Conservation (phyloP, 2,113 vertebrate genomes). For the Fregata magnificens region DNA sequence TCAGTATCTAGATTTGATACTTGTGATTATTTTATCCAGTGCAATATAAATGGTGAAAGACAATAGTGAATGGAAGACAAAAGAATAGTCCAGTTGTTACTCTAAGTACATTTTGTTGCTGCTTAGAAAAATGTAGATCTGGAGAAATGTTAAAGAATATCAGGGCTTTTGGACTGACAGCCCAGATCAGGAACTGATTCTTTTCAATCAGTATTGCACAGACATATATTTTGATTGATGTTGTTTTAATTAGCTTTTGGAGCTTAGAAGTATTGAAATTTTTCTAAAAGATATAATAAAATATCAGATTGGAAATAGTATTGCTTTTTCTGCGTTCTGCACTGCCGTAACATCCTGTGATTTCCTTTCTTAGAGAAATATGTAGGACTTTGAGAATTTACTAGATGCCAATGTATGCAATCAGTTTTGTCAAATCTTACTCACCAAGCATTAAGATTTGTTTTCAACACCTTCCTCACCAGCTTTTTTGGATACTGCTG, state of each 20-base stretch:
- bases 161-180: not conserved
- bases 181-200: not conserved
- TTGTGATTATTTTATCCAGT: not conserved
- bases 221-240: not conserved
- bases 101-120: not conserved
- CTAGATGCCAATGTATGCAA: not conserved
- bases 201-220: not conserved
- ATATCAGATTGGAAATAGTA: not conserved
- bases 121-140: not conserved
- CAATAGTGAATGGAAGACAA: not conserved
- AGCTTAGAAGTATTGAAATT: not conserved
- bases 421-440: not conserved
- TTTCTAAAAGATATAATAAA: not conserved
- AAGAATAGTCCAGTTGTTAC: not conserved
- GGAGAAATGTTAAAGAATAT: not conserved
- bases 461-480: not conserved
- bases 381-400: not conserved
- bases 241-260: constrained; percentile 30
- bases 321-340: not conserved
- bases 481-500: not conserved
- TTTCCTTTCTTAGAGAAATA: not conserved
- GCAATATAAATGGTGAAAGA: not conserved
- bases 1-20: not conserved
- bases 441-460: not conserved
- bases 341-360: not conserved